Base-by-base conservation (phyloP, 2,888 invertebrate genomes). In the Seladonia tumulorum region DNA sequence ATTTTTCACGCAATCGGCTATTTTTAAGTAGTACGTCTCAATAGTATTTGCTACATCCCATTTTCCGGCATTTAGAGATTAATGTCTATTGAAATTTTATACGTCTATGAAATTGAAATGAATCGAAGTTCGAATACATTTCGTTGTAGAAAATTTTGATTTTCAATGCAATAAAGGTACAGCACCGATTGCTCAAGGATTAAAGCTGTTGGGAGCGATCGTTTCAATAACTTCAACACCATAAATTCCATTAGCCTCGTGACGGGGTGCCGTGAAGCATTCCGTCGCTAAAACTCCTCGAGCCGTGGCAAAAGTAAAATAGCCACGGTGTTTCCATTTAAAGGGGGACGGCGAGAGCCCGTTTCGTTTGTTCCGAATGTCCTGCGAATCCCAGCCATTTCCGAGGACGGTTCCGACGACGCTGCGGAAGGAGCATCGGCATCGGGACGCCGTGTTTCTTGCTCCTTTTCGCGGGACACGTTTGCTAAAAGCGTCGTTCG, bases 401-500 rank as follows among this genome's bases (percentile, higher is more conserved):
- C 18, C 57, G 49, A 22, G 18, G 66, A 10, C 22, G 39, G 71
- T 53, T 53, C 53, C 53, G 45, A 63, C n/a, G 18, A 14, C 25
- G 49, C 29, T 63, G 39, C 73, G 60, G 49, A 68, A 66, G 68
- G 68, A 78, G 35, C 72, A 57, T 77, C 77, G 66, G 29, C 68
- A 45, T 45, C 63, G 60, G n/a, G 81, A 71, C 57, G 71, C 60
- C 42, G 7, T 18, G 63, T n/a, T 73, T 76, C 74, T 66, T 78
- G 66, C 60, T 49, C 60, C 70, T 63, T 74, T 82, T 74, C 49
- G 10, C 53, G 42, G 60, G 42, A 7, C 63, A 18, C 66, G 45
- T 75, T 29, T 14, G 60, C 60, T 79, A 83, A 87, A 76, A 83
- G 87, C 78, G 68, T 35, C 63, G 63, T 79, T 76, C 72, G 45